Evolutionary conservation across 2,888 invertebrate genomes (phyloP), one percentile per base, ranked within the genome.

Genomic region (Halictus ligatus): DNA sequence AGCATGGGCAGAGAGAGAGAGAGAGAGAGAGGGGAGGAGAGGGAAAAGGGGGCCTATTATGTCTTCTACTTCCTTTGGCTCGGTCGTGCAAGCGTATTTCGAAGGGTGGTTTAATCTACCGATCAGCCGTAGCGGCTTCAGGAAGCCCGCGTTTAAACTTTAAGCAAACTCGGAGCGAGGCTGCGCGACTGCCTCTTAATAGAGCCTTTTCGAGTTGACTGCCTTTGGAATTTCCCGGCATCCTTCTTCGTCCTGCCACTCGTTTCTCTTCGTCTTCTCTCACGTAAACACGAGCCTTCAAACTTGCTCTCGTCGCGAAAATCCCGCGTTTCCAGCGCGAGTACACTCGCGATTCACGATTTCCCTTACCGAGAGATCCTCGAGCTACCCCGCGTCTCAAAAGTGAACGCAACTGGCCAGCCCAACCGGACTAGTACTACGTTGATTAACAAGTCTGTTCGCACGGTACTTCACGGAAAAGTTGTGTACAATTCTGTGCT

Each of bases 81-180:
- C 74, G 50, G 81, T 87, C 83, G 48, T 75, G 84, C 80, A 77
- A 80, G 78, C 78, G 82, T 83, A 75, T 87, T 87, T 82, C 85
- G 86, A 83, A 84, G 73, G 89, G 86, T 77, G 88, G 86, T 86
- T 89, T 89, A 89, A 89, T 89, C 88, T 86, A 80, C 78, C 89
- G 88, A 89, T 89, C 88, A 86, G 81, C 81, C 84, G 77, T 88
- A 73, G 86, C 80, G 81, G 78, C 79, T 83, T 75, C 76, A 40
- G 79, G 75, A 86, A 84, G 79, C 82, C 60, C 80, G 74, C 82
- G 84, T 81, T 86, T 81, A 86, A 89, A 88, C 86, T 89, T 88
- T 76, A 71, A 75, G 80, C 83, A 81, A 88, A 88, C 83, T 88
- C 81, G 58, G 43, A 67, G 78, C 78, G 82, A 84, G 81, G 89